A percentile compares a stretch with the other conserved stretches of the same genome.
phyloP scores from a whole-genome alignment of 2,797 vertebrate species.

The Oceanodroma leucorhoa region DNA sequence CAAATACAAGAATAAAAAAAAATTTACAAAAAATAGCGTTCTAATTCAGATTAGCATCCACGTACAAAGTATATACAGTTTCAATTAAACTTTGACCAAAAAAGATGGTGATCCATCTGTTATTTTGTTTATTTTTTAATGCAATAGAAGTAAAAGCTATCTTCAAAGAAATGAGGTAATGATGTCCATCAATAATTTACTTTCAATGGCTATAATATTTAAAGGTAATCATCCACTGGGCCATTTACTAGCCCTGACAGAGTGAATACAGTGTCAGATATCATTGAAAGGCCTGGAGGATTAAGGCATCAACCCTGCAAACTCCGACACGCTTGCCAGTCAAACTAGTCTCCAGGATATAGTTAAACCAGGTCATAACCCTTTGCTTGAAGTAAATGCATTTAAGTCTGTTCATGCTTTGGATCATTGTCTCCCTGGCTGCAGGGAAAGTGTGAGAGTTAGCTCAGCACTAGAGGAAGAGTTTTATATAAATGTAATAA shows the following conservation, averaged over 20 bases:
- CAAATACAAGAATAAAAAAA: neutral
- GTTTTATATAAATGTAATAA: neutral
- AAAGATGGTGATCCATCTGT: neutral
- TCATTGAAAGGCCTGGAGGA: neutral
- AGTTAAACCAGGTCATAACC: slow-evolving; percentile 31
- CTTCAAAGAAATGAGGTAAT: neutral
- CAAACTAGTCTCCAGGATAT: slow-evolving; percentile 4
- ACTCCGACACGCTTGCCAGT: neutral
- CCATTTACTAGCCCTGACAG: neutral
- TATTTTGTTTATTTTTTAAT: neutral
- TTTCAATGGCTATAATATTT: neutral
- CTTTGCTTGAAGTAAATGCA: slow-evolving; percentile 10
- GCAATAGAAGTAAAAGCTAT: neutral
- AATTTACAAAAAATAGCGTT: rapidly evolving
- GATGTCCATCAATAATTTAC: neutral
- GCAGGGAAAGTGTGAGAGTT: neutral
- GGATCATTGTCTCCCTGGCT: neutral
- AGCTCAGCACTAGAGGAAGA: neutral
- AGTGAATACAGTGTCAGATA: neutral
- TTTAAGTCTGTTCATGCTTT: neutral
- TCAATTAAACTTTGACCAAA: neutral
- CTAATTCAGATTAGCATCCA: neutral
- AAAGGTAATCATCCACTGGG: neutral
- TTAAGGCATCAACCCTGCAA: neutral
- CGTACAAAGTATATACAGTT: neutral